A percentile compares a stretch with the other conserved stretches of the same genome.
These are phyloP conservation scores for Etheostoma perlongum DNA, from an alignment of 2,797 vertebrate species.

Conservation along the genomic window DNA sequence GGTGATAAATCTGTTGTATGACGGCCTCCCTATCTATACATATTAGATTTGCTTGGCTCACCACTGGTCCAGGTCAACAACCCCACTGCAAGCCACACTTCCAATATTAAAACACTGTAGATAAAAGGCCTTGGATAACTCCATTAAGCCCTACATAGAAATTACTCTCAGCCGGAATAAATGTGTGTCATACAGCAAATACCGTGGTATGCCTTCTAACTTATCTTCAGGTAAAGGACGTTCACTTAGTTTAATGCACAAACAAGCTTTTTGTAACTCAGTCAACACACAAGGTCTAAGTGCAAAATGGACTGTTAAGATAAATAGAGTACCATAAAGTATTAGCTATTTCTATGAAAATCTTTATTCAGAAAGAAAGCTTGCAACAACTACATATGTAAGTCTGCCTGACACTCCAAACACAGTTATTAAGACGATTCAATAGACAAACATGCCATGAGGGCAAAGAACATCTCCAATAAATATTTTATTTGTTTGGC, in stretches of 20 bases:
- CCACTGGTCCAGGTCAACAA: slow-evolving; percentile 4
- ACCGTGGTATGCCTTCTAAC: neutral
- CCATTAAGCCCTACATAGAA: neutral
- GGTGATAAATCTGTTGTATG: neutral
- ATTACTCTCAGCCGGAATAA: slow-evolving; percentile 10
- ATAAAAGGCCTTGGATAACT: slow-evolving; percentile 9
- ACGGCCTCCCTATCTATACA: too few species aligned
- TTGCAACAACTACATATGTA: slow-evolving; percentile 18
- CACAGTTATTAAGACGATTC: slow-evolving; percentile 47
- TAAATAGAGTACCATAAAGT: neutral
- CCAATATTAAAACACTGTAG: neutral
- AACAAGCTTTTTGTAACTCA: slow-evolving; percentile 27
- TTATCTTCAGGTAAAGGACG: neutral
- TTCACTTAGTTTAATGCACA: slow-evolving; percentile 22
- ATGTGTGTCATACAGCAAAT: neutral
- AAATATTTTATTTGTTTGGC: slow-evolving; percentile 50
- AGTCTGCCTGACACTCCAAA: slow-evolving; percentile 51
- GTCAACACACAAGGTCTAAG: slow-evolving; percentile 7
- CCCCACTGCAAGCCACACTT: neutral
- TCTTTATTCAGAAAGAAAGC: slow-evolving; percentile 7
- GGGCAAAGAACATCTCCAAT: slow-evolving; percentile 44
- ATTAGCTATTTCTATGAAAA: neutral
- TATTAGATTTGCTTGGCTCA: neutral
- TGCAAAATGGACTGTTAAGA: slow-evolving; percentile 11
- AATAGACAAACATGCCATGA: slow-evolving; percentile 49